A percentile compares a stretch with the other conserved stretches of the same genome.
These are phyloP conservation scores for Thymelicus lineola DNA, from an alignment of 2,888 invertebrate genomes.

Conservation along the genomic window DNA sequence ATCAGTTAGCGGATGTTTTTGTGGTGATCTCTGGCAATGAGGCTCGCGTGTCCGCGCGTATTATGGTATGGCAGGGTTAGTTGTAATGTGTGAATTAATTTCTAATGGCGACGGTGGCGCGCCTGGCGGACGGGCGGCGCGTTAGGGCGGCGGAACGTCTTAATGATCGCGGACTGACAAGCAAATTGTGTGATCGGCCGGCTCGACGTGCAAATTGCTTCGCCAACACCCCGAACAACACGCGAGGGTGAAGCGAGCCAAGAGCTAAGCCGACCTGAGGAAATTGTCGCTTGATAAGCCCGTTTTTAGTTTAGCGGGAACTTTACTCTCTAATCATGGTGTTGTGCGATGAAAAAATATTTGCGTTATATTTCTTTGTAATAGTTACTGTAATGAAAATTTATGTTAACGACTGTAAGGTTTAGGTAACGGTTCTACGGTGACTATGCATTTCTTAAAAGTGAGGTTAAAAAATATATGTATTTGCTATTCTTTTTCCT, in stretches of 20 bases:
- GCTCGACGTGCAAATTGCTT: conserved; percentile 76
- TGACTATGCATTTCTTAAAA: no score
- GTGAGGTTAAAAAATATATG: no score
- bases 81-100: conserved; percentile 56
- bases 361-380: background rate
- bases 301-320: conserved; percentile 10
- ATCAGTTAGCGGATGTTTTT: conserved; percentile 58
- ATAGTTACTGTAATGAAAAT: no score
- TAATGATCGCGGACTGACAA: conserved; percentile 67
- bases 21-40: conserved; percentile 40
- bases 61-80: conserved; percentile 14
- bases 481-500: no score
- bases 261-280: background rate
- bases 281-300: conserved; percentile 23
- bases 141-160: conserved; percentile 45
- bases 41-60: conserved; percentile 40
- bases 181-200: conserved; percentile 69
- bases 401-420: no score
- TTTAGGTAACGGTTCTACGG: no score
- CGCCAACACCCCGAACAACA: conserved; percentile 50
- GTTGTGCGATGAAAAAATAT: background rate
- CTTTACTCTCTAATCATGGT: background rate
- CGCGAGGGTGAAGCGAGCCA: conserved; percentile 14
- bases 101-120: conserved; percentile 57
- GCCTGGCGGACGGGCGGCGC: conserved; percentile 39